Evolutionary conservation across 2,888 invertebrate genomes (phyloP).

Genomic region (Caprella mutica): DNA sequence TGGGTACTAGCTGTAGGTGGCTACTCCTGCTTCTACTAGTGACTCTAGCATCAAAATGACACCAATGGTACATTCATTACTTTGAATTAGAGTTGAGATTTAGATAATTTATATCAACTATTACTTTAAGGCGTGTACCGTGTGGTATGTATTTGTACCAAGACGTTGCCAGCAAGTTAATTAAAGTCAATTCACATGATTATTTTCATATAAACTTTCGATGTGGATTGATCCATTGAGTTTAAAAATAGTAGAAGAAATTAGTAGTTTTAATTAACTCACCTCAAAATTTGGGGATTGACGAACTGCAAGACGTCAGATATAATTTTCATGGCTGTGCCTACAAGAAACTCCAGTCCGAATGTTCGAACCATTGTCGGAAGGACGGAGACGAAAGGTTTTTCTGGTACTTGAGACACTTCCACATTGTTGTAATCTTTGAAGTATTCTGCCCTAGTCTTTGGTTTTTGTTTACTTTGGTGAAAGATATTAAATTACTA

Average conservation of each 20-base stretch:
- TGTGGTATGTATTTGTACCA: too few species aligned
- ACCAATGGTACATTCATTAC: too few species aligned
- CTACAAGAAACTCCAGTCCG: constrained; percentile 2
- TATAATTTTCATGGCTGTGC: constrained; percentile 9
- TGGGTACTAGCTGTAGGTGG: neutral
- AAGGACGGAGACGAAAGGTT: neutral
- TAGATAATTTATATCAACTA: too few species aligned
- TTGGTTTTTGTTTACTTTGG: constrained; percentile 23
- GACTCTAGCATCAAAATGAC: too few species aligned
- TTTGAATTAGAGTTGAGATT: neutral
- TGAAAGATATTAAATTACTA: too few species aligned
- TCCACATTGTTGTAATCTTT: constrained; percentile 15
- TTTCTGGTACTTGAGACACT: too few species aligned
- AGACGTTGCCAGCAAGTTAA: too few species aligned
- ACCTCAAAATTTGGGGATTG: constrained; percentile 13
- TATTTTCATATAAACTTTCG: too few species aligned
- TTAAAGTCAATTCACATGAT: too few species aligned
- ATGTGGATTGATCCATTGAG: too few species aligned
- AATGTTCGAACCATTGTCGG: constrained; percentile 6
- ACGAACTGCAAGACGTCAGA: constrained; percentile 14
- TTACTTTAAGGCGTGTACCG: too few species aligned
- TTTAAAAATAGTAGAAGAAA: too few species aligned
- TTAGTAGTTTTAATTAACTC: neutral
- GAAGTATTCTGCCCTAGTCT: constrained; percentile 17
- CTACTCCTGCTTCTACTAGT: neutral